These are phyloP conservation scores for Atta cephalotes DNA, from an alignment of 1,140 invertebrate genomes.

Conservation along the genomic window DNA sequence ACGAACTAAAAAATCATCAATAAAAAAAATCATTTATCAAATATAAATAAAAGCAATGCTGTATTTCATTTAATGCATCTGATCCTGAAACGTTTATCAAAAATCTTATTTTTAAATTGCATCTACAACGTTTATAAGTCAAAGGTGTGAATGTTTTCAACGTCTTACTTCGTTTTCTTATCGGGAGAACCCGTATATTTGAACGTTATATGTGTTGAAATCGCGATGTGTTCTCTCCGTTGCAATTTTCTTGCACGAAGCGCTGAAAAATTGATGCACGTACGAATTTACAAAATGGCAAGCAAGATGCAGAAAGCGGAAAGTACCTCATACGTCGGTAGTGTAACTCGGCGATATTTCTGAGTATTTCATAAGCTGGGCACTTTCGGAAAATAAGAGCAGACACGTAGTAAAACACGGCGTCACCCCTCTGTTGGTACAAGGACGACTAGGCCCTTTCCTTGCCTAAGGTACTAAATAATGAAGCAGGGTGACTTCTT, in stretches of 20 bases:
- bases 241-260: slow-evolving; percentile 48
- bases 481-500: slow-evolving; percentile 47
- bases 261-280: slow-evolving; percentile 56
- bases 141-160: slow-evolving; percentile 30
- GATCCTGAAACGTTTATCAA: not conserved
- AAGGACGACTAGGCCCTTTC: slow-evolving; percentile 6
- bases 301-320: slow-evolving; percentile 39
- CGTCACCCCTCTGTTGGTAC: slow-evolving; percentile 6
- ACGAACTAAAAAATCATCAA: not conserved
- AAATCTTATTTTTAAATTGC: not conserved
- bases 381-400: slow-evolving; percentile 60
- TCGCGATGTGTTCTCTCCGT: slow-evolving; percentile 56
- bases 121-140: not conserved
- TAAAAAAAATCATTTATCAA: not conserved
- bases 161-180: slow-evolving; percentile 25
- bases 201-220: slow-evolving; percentile 49
- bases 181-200: not conserved
- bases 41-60: not conserved
- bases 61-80: not conserved
- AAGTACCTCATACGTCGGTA: slow-evolving; percentile 50
- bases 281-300: slow-evolving; percentile 60
- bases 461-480: slow-evolving; percentile 52
- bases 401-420: slow-evolving; percentile 58
- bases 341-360: slow-evolving; percentile 60
- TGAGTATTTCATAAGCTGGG: slow-evolving; percentile 64